Evolutionary conservation across 64 coral and sea anemone species (phyloP).

Genomic region (Actinia equina): DNA sequence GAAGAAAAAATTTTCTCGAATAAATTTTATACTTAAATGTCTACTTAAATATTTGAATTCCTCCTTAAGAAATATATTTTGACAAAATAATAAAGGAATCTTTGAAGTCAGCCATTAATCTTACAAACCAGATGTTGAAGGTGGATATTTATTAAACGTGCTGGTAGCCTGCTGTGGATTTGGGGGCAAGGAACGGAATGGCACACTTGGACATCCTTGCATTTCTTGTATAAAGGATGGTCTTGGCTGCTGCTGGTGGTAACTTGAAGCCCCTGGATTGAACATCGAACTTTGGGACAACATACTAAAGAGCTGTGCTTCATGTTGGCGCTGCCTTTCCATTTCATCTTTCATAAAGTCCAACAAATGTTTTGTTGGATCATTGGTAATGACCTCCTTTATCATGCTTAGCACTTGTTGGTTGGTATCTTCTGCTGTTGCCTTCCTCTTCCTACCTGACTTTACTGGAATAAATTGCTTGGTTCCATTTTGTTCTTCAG

Average conservation of each 20-base stretch:
- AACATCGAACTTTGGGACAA: slow-evolving; percentile 14
- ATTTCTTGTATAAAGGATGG: neutral
- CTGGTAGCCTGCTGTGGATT: slow-evolving; percentile 4
- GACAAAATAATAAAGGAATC: too few species aligned
- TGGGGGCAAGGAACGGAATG: neutral
- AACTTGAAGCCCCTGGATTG: neutral
- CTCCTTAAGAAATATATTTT: too few species aligned
- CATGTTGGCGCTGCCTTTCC: slow-evolving; percentile 31
- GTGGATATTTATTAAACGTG: too few species aligned
- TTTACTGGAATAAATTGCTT: slow-evolving; percentile 24
- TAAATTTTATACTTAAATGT: too few species aligned
- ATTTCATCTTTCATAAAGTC: slow-evolving; percentile 81
- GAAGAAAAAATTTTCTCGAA: too few species aligned
- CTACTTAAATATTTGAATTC: too few species aligned
- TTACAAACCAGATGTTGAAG: too few species aligned
- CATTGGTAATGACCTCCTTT: slow-evolving; percentile 51
- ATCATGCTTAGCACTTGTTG: slow-evolving; percentile 42
- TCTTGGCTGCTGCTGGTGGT: neutral
- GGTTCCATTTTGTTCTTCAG: slow-evolving; percentile 8
- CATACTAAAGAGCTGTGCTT: slow-evolving; percentile 57
- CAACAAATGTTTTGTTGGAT: slow-evolving; percentile 59
- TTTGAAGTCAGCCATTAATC: too few species aligned
- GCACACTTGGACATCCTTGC: neutral
- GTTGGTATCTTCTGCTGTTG: slow-evolving; percentile 7
- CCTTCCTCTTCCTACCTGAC: neutral